phyloP scores from a whole-genome alignment of 2,797 vertebrate genomes.

The Sylvilagus floridanus region DNA sequence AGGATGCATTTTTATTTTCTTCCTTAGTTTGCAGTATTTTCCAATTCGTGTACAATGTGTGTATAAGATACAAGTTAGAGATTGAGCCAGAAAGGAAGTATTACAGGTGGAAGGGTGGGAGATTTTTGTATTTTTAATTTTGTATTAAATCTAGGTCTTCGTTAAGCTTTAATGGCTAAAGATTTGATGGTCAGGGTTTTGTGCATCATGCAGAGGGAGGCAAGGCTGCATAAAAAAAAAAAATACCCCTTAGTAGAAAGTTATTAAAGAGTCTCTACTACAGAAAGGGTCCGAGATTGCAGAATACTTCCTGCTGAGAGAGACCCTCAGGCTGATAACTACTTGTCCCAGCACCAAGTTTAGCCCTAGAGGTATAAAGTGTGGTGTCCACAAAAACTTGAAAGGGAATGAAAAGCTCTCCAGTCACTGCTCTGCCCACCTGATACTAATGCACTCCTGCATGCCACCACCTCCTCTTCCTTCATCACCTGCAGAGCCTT shows the following conservation, averaged over 20 bases:
- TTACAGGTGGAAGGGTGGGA: neutral
- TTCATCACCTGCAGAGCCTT: slow-evolving; percentile 76
- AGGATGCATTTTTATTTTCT: slow-evolving; percentile 7
- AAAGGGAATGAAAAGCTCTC: slow-evolving; percentile 53
- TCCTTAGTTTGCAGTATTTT: slow-evolving; percentile 26
- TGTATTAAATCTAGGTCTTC: neutral
- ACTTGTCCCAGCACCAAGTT: slow-evolving; percentile 4
- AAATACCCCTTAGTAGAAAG: neutral
- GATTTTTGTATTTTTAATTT: neutral
- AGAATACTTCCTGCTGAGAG: slow-evolving; percentile 58
- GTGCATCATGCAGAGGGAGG: neutral
- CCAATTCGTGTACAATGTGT: neutral
- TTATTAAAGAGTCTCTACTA: slow-evolving; percentile 1
- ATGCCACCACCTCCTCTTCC: slow-evolving; percentile 30
- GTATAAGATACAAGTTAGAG: neutral
- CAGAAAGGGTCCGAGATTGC: slow-evolving; percentile 10
- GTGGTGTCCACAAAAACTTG: slow-evolving; percentile 49
- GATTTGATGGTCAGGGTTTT: neutral
- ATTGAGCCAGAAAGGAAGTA: neutral
- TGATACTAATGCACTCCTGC: slow-evolving; percentile 45
- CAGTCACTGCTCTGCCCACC: neutral
- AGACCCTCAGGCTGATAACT: neutral
- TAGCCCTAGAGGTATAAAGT: slow-evolving; percentile 40
- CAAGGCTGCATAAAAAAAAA: neutral
- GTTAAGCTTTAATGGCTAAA: neutral